These are phyloP conservation scores for Amblyjoppa fuscipennis DNA, from an alignment of 2,888 invertebrate genomes.

Conservation along the genomic window DNA sequence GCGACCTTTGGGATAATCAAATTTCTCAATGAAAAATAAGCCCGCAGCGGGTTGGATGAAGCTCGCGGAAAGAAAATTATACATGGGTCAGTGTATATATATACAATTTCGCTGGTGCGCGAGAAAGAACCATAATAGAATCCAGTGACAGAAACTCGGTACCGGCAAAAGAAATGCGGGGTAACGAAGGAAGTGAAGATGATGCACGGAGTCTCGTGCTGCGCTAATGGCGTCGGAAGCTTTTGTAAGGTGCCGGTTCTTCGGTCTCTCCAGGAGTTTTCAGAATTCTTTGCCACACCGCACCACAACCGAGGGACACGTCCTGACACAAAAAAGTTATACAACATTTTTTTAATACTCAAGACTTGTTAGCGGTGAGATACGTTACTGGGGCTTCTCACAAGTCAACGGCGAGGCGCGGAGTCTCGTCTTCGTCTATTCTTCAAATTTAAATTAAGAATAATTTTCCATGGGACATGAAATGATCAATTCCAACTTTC, in stretches of 20 bases:
- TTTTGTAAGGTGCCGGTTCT: slow-evolving; percentile 29
- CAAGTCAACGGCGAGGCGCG: neutral
- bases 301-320: slow-evolving; percentile 4
- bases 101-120: slow-evolving; percentile 10
- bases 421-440: neutral
- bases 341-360: slow-evolving; percentile 14
- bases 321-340: slow-evolving; percentile 36
- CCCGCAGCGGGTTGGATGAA: neutral
- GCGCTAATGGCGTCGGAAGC: slow-evolving; percentile 45
- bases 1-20: neutral
- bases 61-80: neutral
- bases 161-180: slow-evolving; percentile 11
- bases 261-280: slow-evolving; percentile 6
- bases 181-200: slow-evolving; percentile 16
- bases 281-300: neutral
- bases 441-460: neutral
- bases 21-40: neutral
- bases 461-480: neutral
- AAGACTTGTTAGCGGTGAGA: slow-evolving; percentile 19
- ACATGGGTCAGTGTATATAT: neutral
- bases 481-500: neutral
- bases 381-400: neutral
- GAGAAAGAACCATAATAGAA: slow-evolving; percentile 24
- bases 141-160: slow-evolving; percentile 11
- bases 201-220: slow-evolving; percentile 37